These are phyloP conservation scores for Chymomyza fuscimana DNA, from an alignment of 2,888 invertebrate genomes.

Conservation along the genomic window DNA sequence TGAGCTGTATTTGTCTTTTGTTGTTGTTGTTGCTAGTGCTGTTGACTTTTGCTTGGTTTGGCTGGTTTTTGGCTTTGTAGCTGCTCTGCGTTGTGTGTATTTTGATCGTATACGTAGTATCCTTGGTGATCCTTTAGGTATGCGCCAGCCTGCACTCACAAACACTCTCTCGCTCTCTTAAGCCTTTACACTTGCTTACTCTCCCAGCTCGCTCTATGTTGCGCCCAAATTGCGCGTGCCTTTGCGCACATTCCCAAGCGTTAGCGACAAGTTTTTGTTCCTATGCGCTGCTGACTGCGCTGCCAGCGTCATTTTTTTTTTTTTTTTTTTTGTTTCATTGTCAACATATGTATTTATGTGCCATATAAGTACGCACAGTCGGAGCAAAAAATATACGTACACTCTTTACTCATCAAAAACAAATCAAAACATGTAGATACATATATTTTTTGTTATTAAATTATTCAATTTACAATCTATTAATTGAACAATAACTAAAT, in stretches of 20 bases:
- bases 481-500: too few species aligned
- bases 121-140: neutral
- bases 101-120: neutral
- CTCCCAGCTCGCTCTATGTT: neutral
- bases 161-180: neutral
- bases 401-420: too few species aligned
- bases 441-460: too few species aligned
- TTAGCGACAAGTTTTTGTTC: slow-evolving; percentile 1
- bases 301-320: neutral
- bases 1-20: slow-evolving; percentile 56
- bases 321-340: slow-evolving; percentile 4
- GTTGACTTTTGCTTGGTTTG: slow-evolving; percentile 15
- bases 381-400: too few species aligned
- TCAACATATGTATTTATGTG: slow-evolving; percentile 2
- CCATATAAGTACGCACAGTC: neutral
- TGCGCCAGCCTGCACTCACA: neutral
- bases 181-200: neutral
- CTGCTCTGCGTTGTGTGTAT: slow-evolving; percentile 11
- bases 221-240: neutral
- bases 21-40: slow-evolving; percentile 39
- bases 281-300: neutral
- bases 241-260: neutral
- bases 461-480: too few species aligned
- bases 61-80: slow-evolving; percentile 15
- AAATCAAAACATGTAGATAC: too few species aligned